Base-by-base conservation (phyloP, 2,888 invertebrate genomes). In the Myathropa florea region DNA sequence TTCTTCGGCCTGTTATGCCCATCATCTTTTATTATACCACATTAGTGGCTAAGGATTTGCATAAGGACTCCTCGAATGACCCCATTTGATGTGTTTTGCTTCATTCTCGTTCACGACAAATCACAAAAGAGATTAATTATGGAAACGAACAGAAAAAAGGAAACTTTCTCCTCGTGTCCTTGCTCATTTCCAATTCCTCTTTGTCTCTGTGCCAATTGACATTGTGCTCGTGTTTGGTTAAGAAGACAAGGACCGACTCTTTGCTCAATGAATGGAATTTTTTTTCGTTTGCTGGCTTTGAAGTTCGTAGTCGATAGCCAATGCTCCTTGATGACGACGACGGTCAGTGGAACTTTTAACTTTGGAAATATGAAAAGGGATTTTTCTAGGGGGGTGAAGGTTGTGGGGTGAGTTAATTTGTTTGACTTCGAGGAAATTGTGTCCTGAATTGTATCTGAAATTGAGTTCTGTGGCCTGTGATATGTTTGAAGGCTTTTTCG, bases 11-110 rank as follows among this genome's bases (percentile, higher is more conserved):
- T n/a, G 68, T 70, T 64, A 46, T 68, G 61, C 70, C 70, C 75
- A 75, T 81, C 75, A 75, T 81, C 75, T 79, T 79, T 83, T 83
- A 83, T 79, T 79, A 83, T 83, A 75, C 63, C 83, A 83, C 79
- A 79, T 79, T 83, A 83, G 79, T 83, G 79, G 59, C 73, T 79
- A 18, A 68, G 64, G 64, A 83, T 83, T 83, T 83, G 79, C 83
- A 83, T 83, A 79, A 70, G 33, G 23, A 68, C 30, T 60, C 39
- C 39, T 57, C 36, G 59, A 59, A 73, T 75, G 83, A 70, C 46
- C 79, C 83, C 59, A 72, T 83, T 73, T 64, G 67, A 23, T 68
- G 53, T 61, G 64, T 39, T 21, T 7, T 71, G 21, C 39, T 21
- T 39, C 30, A 18, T 65, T 4, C 2, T 64, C 10, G 33, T 21